These are phyloP conservation scores for Ornithoptera alexandrae DNA, from an alignment of 2,888 invertebrate genomes.

Conservation along the genomic window DNA sequence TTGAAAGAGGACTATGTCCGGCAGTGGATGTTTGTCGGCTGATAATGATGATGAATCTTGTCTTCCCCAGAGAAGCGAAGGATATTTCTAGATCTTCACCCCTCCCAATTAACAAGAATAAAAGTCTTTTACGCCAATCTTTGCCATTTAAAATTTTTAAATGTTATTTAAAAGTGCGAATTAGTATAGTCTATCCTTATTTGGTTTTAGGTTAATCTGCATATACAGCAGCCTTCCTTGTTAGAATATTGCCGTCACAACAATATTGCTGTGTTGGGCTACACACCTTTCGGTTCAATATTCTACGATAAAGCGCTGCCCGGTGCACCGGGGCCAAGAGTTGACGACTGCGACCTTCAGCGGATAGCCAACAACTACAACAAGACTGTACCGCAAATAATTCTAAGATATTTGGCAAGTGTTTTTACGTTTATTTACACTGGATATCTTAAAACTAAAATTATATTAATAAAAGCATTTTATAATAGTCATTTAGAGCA, in stretches of 20 bases:
- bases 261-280: slow-evolving; percentile 83
- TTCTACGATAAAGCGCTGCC: slow-evolving; percentile 64
- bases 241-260: slow-evolving; percentile 83
- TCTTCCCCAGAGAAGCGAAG: too few species aligned
- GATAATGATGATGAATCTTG: too few species aligned
- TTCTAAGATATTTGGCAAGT: slow-evolving; percentile 82
- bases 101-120: too few species aligned
- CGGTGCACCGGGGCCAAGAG: slow-evolving; percentile 74
- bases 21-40: too few species aligned
- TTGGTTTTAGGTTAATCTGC: slow-evolving; percentile 77
- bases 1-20: too few species aligned
- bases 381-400: slow-evolving; percentile 83
- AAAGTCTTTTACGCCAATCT: too few species aligned
- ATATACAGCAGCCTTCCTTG: slow-evolving; percentile 84
- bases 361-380: slow-evolving; percentile 80
- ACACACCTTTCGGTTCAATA: slow-evolving; percentile 85
- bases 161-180: not conserved
- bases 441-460: too few species aligned
- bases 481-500: too few species aligned
- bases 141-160: not conserved
- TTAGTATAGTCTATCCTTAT: too few species aligned
- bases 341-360: slow-evolving; percentile 75
- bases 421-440: not conserved
- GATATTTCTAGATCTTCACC: too few species aligned
- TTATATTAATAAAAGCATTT: too few species aligned